These are phyloP conservation scores for Drosophila quinaria DNA, from an alignment of 2,888 invertebrate species.

Conservation along the genomic window DNA sequence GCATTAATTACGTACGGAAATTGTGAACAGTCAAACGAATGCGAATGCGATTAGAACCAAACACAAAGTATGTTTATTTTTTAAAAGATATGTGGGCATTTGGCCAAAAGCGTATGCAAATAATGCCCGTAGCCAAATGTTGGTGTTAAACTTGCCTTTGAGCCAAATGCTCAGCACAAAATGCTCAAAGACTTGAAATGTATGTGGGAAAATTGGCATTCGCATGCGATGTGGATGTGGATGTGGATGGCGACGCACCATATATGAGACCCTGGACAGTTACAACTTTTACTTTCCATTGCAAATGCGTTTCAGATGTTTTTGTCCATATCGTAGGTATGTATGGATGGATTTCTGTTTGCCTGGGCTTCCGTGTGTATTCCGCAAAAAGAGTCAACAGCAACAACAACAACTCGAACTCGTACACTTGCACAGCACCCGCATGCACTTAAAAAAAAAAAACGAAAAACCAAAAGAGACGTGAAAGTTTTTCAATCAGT, in stretches of 20 bases:
- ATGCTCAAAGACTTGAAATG: constrained; percentile 54
- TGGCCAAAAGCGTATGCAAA: constrained; percentile 74
- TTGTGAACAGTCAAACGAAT: constrained; percentile 51
- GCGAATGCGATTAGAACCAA: constrained; percentile 59
- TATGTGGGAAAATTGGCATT: constrained; percentile 78
- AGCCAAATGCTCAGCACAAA: constrained; percentile 35
- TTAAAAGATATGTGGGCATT: constrained; percentile 50
- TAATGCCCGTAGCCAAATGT: constrained; percentile 63
- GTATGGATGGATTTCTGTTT: constrained; percentile 25
- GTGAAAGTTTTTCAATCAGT: constrained; percentile 72
- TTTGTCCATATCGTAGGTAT: constrained; percentile 7
- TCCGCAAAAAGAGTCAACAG: constrained; percentile 53
- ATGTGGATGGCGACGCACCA: constrained; percentile 61
- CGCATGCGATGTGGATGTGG: constrained; percentile 43
- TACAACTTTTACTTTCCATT: constrained; percentile 78
- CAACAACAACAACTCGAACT: background rate
- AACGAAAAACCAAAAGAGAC: constrained; percentile 58
- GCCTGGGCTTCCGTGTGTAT: constrained; percentile 67
- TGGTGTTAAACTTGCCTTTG: constrained; percentile 69
- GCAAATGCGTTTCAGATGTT: constrained; percentile 60
- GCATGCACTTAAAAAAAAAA: constrained; percentile 66
- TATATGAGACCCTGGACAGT: constrained; percentile 71
- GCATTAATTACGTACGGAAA: constrained; percentile 75
- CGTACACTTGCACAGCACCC: constrained; percentile 60
- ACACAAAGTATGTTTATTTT: constrained; percentile 29